Evolutionary conservation across 2,113 vertebrate species (phyloP), one percentile per base, ranked within the genome.

Genomic region (Elephantulus edwardii): DNA sequence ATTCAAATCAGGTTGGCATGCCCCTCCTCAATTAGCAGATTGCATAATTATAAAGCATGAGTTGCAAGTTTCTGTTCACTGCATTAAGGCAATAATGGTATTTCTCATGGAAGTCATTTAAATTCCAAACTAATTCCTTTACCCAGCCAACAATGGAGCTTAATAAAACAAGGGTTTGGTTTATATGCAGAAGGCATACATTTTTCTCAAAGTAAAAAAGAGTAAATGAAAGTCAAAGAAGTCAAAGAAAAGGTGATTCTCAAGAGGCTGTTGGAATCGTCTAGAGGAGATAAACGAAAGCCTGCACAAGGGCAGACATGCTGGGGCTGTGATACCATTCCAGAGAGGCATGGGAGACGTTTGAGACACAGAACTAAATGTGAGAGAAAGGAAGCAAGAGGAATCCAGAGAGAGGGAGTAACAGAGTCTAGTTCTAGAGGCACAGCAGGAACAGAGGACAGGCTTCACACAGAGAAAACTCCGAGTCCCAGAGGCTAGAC

Each of bases 21-120:
- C 6, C 66, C 42, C 44, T 92, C 26, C 44, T 86, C 92, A 71
- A 75, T 75, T 75, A 91, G 52, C 48, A 66, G 54, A 44, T 94
- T 50, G 50, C 70, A 68, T 84, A 87, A 83, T 87, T 81, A 83
- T 38, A 62, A 86, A 38, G 71, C 16, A n/a, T 52, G 40, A 77
- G 91, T 81, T 77, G 44, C 64, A 82, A 88, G 64, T 62, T 85
- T 88, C 68, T 33, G 28, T 22, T 72, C 42, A 84, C 81, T 79
- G 52, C 52, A 68, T 13, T 64, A 58, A 77, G 81, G 33, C 48
- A 66, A 42, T 74, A 68, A 74, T 75, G 56, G 42, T 48, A 28
- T 56, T 82, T 35, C n/a, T 64, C 28, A 4, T 77, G 70, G 52
- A 92, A 88, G 38, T 46, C 19, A 66, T 52, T 79, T 83, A 78